A percentile compares a stretch with the other conserved stretches of the same genome.
These are phyloP conservation scores for Trichechus manatus DNA, from an alignment of 2,113 vertebrate genomes.

Conservation along the genomic window DNA sequence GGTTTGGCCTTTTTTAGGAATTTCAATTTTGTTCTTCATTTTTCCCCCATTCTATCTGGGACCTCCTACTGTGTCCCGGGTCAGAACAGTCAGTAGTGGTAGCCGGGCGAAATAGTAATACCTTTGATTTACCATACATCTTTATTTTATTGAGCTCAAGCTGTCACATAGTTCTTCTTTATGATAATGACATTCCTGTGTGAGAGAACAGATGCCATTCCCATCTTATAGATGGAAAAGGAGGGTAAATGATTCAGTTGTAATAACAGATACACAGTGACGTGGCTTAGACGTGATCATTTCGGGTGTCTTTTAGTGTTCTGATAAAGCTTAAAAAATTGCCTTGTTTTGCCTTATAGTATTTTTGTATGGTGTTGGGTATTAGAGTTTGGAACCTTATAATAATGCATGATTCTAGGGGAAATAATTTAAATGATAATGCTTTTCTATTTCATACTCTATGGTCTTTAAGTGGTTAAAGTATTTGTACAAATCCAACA, in stretches of 20 bases:
- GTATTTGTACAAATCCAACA: conserved; percentile 42
- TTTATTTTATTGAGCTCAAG: conserved; percentile 46
- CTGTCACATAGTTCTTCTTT: conserved; percentile 15
- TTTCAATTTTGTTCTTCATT: no score
- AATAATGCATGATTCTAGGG: conserved; percentile 46
- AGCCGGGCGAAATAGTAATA: background rate
- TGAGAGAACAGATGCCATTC: conserved; percentile 31
- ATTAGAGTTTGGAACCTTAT: conserved; percentile 5
- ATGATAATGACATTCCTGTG: conserved; percentile 35
- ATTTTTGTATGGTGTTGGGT: conserved; percentile 15
- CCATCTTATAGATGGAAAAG: background rate
- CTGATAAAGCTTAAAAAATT: conserved; percentile 35
- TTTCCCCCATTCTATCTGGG: no score
- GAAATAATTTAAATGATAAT: conserved; percentile 73
- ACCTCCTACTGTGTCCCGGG: no score
- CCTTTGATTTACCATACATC: background rate
- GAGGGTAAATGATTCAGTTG: background rate
- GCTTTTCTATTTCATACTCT: conserved; percentile 62
- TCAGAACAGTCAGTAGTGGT: no score
- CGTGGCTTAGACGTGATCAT: background rate
- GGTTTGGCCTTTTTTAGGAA: no score
- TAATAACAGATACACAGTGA: background rate
- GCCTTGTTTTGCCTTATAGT: conserved; percentile 25
- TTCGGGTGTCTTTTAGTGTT: background rate
- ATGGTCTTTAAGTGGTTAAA: conserved; percentile 41